These are phyloP conservation scores for Falco cherrug DNA, from an alignment of 2,797 vertebrate species.

Conservation along the genomic window DNA sequence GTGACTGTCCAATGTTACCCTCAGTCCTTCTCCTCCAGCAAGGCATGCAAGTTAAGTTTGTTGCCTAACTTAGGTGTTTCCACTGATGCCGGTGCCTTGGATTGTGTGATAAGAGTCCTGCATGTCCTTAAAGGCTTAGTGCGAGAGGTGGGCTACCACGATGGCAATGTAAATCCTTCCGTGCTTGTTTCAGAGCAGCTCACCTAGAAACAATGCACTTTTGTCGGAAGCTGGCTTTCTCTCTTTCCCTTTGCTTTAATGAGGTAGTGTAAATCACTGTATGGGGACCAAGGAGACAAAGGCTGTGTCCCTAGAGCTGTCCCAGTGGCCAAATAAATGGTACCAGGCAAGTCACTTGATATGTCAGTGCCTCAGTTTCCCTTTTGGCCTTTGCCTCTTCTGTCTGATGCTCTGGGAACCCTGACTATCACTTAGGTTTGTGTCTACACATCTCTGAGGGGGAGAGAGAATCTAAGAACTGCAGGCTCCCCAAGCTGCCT, in stretches of 20 bases:
- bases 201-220: neutral
- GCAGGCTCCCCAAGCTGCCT: neutral
- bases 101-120: neutral
- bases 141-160: neutral
- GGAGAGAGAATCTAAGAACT: neutral
- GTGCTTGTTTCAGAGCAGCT: neutral
- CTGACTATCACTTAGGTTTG: accelerated
- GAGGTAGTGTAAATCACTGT: neutral
- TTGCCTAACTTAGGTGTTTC: neutral
- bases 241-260: neutral
- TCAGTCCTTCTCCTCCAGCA: neutral
- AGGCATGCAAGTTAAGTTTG: neutral
- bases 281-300: accelerated
- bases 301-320: neutral
- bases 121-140: neutral
- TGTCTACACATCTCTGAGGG: neutral
- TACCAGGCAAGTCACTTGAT: neutral
- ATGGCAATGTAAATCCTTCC: neutral
- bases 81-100: neutral
- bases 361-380: neutral
- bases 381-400: neutral
- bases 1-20: neutral
- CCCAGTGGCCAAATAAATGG: neutral
- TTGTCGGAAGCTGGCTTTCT: neutral
- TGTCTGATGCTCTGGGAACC: neutral